A percentile compares a stretch with the other conserved stretches of the same genome.
These are phyloP conservation scores for Diogma glabrata DNA, from an alignment of 2,888 invertebrate genomes.

Conservation along the genomic window DNA sequence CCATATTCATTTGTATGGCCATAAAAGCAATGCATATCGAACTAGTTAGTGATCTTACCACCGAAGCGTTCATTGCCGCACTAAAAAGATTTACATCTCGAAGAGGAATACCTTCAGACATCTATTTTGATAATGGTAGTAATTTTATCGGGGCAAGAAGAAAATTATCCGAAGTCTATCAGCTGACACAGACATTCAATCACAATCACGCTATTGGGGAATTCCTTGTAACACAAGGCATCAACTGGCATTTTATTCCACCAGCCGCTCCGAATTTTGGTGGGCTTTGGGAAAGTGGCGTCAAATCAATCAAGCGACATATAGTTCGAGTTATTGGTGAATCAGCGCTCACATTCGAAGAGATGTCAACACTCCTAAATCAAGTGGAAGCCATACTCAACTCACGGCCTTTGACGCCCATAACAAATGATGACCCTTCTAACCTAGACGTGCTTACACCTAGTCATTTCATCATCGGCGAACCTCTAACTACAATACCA, in stretches of 20 bases:
- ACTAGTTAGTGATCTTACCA: too few species aligned
- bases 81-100: not conserved
- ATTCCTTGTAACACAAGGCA: not conserved
- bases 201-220: not conserved
- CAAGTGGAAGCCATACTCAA: not conserved
- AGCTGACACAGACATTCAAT: not conserved
- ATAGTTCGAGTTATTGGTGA: not conserved
- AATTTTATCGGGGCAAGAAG: not conserved
- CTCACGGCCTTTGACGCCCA: not conserved
- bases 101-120: not conserved
- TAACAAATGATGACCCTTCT: not conserved
- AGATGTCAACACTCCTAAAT: not conserved
- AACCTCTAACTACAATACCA: not conserved
- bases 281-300: not conserved
- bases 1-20: too few species aligned
- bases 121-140: not conserved
- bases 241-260: too few species aligned
- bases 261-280: too few species aligned
- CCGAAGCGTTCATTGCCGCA: not conserved
- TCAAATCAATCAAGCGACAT: not conserved
- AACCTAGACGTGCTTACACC: not conserved
- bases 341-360: not conserved
- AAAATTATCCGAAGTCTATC: not conserved
- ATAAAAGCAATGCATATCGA: too few species aligned
- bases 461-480: not conserved